Percentiles rank a stretch among this genome's conserved stretches.
Conservation (phyloP, 1,140 invertebrate species). For the Vanessa tameamea region DNA sequence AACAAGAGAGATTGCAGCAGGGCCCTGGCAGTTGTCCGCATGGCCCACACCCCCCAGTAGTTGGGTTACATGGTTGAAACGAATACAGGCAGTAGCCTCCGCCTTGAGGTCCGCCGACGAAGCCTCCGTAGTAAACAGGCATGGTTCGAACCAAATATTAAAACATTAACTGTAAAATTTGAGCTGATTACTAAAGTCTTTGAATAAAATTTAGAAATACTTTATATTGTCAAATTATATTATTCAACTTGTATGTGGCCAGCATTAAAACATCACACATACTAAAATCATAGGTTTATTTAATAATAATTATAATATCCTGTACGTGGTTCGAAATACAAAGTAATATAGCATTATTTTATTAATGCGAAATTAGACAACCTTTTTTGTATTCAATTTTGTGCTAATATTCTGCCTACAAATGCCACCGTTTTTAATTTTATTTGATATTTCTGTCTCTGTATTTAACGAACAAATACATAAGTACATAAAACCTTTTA, state of each 20-base stretch:
- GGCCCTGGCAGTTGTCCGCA: constrained; percentile 36
- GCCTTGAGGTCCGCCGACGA: constrained; percentile 55
- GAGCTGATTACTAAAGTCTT: neutral
- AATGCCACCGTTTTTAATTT: too few species aligned
- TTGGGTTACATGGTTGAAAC: constrained; percentile 22
- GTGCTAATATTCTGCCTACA: too few species aligned
- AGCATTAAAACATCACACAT: neutral
- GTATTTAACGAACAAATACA: too few species aligned
- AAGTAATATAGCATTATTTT: too few species aligned
- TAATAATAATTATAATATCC: too few species aligned
- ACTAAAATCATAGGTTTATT: too few species aligned
- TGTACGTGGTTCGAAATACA: too few species aligned
- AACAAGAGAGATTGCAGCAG: constrained; percentile 18
- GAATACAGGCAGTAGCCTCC: constrained; percentile 63
- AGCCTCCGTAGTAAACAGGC: constrained; percentile 69
- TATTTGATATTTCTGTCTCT: too few species aligned
- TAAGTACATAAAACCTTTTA: too few species aligned
- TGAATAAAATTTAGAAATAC: neutral
- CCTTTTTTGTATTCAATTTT: too few species aligned
- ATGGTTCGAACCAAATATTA: constrained; percentile 32
- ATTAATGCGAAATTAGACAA: too few species aligned
- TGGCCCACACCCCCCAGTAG: constrained; percentile 39
- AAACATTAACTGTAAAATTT: neutral
- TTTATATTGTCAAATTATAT: neutral
- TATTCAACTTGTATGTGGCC: neutral